Evolutionary conservation across 2,888 invertebrate genomes (phyloP), one percentile per base, ranked within the genome.

Genomic region (Ophraella communa): DNA sequence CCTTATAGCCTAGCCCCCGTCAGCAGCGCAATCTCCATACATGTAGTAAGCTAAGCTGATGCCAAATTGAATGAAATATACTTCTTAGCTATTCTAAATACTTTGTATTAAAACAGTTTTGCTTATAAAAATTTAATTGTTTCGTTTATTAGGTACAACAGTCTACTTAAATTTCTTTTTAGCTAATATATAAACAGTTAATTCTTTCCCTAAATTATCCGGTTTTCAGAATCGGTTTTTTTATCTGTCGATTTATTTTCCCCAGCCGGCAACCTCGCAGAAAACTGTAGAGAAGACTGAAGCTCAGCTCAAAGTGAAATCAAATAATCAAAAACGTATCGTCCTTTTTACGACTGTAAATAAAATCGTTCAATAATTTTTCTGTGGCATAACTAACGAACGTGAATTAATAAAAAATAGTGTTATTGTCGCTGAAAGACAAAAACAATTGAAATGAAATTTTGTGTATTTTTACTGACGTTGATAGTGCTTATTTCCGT

Each of bases 381-480:
- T 57, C 49, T 17, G 52, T 52, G 47, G 14, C 35, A 63, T 30
- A 64, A 58, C 49, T 20, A 44, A 44, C 33, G 18, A 35, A 35
- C 30, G 33, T 8, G n/a, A 33, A 56, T 56, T 49, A 47, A 58
- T 20, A n/a, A 14, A 56, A 56, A 49, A 52, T 51, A 20, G 59
- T 53, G 30, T 45, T 56, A n/a, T n/a, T n/a, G n/a, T n/a, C n/a
- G n/a, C n/a, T n/a, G n/a, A n/a, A n/a, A n/a, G n/a, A n/a, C n/a
- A 60, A 42, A 66, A 51, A 51, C 67, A 62, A 61, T 64, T 60
- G 66, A 67, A 65, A 84, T 84, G 84, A 81, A 80, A 77, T 77
- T 83, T 74, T 76, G 82, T 76, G 82, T 84, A 79, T 77, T 84
- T 76, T 74, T 84, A 72, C 76, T 84, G 67, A 77, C 82, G 71